A percentile compares a stretch with the other conserved stretches of the same genome.
Conservation (phyloP, 2,113 vertebrate species). For the Hippocampus barbouri region DNA sequence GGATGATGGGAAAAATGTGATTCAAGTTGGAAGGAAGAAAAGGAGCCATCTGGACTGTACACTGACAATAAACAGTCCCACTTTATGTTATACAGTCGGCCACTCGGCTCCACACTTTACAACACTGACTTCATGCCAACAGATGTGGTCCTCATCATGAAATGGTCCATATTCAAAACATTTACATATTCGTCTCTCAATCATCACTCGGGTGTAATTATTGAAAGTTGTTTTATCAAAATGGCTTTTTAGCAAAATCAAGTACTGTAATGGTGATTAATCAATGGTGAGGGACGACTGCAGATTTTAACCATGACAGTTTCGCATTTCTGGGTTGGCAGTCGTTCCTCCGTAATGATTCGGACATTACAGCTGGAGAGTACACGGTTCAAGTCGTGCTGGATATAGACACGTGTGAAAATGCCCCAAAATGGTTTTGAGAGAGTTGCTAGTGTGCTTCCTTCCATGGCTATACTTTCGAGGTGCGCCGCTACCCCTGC, state of each 20-base stretch:
- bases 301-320: neutral
- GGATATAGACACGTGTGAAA: no score
- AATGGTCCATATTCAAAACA: neutral
- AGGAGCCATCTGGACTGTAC: neutral
- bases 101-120: neutral
- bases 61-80: conserved; percentile 1
- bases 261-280: no score
- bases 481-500: no score
- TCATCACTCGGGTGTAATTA: neutral
- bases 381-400: no score
- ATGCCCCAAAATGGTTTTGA: no score
- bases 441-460: no score
- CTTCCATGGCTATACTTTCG: no score
- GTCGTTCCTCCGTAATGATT: no score
- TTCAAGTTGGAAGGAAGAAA: neutral
- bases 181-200: no score
- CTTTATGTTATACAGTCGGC: neutral
- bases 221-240: neutral
- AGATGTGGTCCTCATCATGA: neutral
- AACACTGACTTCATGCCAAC: neutral
- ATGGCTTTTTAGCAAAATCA: neutral
- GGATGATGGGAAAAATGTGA: neutral
- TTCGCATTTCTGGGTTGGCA: neutral
- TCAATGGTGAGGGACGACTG: neutral
- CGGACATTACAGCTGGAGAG: no score